A percentile compares a stretch with the other conserved stretches of the same genome.
Evolutionary conservation across 1,140 invertebrate species (phyloP).

Genomic region (Listronotus oregonensis): DNA sequence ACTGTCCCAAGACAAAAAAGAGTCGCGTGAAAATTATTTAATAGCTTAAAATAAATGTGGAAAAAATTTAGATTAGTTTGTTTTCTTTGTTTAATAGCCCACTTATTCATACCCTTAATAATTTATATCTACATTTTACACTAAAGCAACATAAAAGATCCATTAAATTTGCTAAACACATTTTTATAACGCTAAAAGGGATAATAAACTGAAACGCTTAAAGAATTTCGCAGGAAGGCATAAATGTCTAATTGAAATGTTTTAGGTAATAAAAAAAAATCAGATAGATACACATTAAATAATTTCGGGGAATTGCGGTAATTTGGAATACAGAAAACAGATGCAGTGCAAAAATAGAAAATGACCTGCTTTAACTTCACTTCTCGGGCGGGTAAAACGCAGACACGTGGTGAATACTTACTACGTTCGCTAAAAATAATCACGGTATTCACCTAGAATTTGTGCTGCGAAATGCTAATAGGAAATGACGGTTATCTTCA

Average conservation of each 20-base stretch:
- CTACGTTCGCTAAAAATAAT: slow-evolving; percentile 23
- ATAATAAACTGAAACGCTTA: not conserved
- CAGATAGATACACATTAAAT: not conserved
- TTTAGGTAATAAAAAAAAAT: too few relatives aligned
- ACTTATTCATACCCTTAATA: too few relatives aligned
- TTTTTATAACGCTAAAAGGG: not conserved
- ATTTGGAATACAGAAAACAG: too few relatives aligned
- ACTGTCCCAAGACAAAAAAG: too few relatives aligned
- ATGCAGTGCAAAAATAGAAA: slow-evolving; percentile 27
- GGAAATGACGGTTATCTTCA: slow-evolving; percentile 5
- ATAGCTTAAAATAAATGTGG: too few relatives aligned
- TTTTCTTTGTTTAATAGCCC: too few relatives aligned
- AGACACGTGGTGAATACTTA: slow-evolving; percentile 20
- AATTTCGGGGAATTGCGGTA: slow-evolving; percentile 14
- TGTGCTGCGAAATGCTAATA: slow-evolving; percentile 18
- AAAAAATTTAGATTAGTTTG: too few relatives aligned
- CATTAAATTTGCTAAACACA: too few relatives aligned
- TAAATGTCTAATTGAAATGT: too few relatives aligned
- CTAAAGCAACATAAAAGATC: too few relatives aligned
- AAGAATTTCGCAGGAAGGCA: not conserved
- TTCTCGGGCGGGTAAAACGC: slow-evolving; percentile 16
- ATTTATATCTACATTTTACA: too few relatives aligned
- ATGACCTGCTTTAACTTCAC: slow-evolving; percentile 30
- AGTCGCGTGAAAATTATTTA: too few relatives aligned
- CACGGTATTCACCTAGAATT: slow-evolving; percentile 23